Evolutionary conservation across 2,113 vertebrate species (phyloP).

Genomic region (Marmota monax): DNA sequence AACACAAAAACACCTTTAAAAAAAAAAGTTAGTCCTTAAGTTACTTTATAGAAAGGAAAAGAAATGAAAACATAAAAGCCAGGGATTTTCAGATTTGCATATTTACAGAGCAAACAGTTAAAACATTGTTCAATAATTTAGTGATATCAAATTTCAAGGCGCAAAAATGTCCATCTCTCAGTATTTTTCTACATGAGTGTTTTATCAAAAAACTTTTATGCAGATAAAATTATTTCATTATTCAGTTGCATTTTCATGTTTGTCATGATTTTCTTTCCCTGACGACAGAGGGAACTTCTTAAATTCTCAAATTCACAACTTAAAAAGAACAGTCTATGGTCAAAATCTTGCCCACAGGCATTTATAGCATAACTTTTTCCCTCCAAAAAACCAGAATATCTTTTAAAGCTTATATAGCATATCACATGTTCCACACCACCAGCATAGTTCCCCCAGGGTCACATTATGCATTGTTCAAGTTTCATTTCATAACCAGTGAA

Average conservation of each 20-base stretch:
- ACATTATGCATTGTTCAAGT: neutral
- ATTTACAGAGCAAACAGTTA: neutral
- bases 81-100: neutral
- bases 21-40: neutral
- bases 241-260: neutral
- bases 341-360: slow-evolving; percentile 7
- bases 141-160: neutral
- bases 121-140: neutral
- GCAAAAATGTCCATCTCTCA: neutral
- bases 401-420: slow-evolving; percentile 33
- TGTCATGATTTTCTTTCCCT: neutral
- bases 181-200: neutral
- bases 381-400: slow-evolving; percentile 43
- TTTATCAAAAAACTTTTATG: neutral
- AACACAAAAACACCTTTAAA: neutral
- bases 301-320: slow-evolving; percentile 47
- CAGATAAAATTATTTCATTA: neutral
- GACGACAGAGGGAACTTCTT: slow-evolving; percentile 26
- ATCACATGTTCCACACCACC: slow-evolving; percentile 11
- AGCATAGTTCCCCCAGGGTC: neutral
- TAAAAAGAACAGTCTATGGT: slow-evolving; percentile 10
- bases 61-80: neutral
- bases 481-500: neutral
- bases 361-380: slow-evolving; percentile 37
- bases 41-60: neutral